These are phyloP conservation scores for Hydrotaea diabolus DNA, from an alignment of 2,888 invertebrate genomes.

Conservation along the genomic window DNA sequence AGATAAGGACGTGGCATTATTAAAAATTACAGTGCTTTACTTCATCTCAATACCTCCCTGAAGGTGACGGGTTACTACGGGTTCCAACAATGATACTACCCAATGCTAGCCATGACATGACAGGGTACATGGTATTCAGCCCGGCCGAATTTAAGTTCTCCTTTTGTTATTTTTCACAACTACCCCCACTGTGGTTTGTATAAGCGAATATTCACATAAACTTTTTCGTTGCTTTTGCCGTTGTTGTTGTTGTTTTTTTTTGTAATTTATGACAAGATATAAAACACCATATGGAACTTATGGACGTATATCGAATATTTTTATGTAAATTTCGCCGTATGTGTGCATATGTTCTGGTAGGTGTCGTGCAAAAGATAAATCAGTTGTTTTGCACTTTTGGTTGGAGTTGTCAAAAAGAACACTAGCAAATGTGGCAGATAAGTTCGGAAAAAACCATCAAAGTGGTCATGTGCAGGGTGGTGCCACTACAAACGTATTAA, in stretches of 20 bases:
- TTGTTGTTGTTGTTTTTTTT: slow-evolving; percentile 14
- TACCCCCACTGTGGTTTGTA: background rate
- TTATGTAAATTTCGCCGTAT: background rate
- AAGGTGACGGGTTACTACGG: too few relatives aligned
- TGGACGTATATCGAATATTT: slow-evolving; percentile 17
- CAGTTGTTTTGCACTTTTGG: background rate
- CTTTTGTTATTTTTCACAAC: background rate
- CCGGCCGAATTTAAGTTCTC: too few relatives aligned
- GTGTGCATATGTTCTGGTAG: background rate
- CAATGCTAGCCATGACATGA: too few relatives aligned
- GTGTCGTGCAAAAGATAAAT: slow-evolving; percentile 7
- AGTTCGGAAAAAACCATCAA: too few relatives aligned
- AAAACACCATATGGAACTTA: slow-evolving; percentile 19
- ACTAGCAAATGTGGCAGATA: too few relatives aligned
- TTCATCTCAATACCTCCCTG: too few relatives aligned
- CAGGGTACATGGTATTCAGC: too few relatives aligned
- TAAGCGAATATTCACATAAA: background rate
- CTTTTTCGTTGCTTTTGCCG: background rate
- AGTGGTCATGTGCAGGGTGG: too few relatives aligned
- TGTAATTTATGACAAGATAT: slow-evolving; percentile 11
- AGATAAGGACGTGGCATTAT: too few relatives aligned
- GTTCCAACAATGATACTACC: too few relatives aligned
- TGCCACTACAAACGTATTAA: too few relatives aligned
- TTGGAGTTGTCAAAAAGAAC: background rate
- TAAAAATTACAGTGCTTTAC: too few relatives aligned